These are phyloP conservation scores for Frankliniella fusca DNA, from an alignment of 2,888 invertebrate species.

Conservation along the genomic window DNA sequence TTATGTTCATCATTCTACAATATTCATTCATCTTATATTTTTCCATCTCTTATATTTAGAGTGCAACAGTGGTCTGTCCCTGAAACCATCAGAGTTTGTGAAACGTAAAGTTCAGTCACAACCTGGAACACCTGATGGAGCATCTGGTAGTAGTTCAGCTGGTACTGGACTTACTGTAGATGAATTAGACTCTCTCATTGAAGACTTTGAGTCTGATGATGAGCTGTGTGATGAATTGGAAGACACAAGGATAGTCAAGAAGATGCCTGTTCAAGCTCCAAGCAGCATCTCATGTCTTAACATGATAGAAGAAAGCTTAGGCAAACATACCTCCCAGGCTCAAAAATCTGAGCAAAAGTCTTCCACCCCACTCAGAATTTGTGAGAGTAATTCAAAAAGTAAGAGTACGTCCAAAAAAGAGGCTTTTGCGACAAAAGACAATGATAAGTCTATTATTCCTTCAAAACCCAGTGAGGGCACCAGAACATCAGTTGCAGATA, in stretches of 20 bases:
- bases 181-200: neutral
- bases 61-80: too few relatives aligned
- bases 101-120: neutral
- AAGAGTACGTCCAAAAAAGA: neutral
- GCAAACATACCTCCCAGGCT: neutral
- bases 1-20: too few relatives aligned
- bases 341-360: neutral
- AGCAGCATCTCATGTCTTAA: neutral
- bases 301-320: neutral
- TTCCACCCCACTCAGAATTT: neutral
- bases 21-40: too few relatives aligned
- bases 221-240: neutral
- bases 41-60: too few relatives aligned
- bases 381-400: neutral
- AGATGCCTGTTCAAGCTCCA: neutral
- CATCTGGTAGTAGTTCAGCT: neutral
- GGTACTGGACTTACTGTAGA: neutral
- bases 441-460: neutral
- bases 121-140: too few relatives aligned
- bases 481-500: too few relatives aligned
- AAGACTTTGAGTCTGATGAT: neutral
- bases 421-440: neutral
- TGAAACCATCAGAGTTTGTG: neutral
- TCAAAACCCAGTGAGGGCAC: too few relatives aligned
- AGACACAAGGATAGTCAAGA: neutral